Evolutionary conservation across 2,888 invertebrate genomes (phyloP).

Genomic region (Uloborus plumipes): DNA sequence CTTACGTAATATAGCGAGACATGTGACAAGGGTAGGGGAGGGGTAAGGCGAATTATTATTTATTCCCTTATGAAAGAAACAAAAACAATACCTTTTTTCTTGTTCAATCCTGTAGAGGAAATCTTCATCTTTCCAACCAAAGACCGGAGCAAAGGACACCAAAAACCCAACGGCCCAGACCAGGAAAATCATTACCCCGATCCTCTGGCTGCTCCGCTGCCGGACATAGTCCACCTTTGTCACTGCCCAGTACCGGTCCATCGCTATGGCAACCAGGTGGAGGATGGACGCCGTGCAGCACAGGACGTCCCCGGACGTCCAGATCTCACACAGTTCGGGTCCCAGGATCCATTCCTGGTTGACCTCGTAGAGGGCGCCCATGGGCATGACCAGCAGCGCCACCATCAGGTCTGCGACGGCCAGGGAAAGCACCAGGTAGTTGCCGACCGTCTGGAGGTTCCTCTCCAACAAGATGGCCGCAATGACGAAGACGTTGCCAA

Average conservation of each 20-base stretch:
- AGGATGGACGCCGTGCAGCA: slow-evolving; percentile 96
- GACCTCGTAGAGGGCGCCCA: slow-evolving; percentile 91
- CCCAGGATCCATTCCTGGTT: slow-evolving; percentile 91
- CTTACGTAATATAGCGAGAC: too few species aligned
- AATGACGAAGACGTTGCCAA: slow-evolving; percentile 97
- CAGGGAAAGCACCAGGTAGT: slow-evolving; percentile 95
- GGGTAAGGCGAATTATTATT: too few species aligned
- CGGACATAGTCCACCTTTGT: slow-evolving; percentile 93
- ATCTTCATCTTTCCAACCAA: slow-evolving; percentile 71
- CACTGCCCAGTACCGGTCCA: slow-evolving; percentile 98
- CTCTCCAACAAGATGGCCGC: slow-evolving; percentile 94
- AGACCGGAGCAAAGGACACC: slow-evolving; percentile 74
- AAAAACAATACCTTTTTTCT: slow-evolving; percentile 22
- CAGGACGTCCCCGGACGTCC: slow-evolving; percentile 89
- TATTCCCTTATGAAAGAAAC: too few species aligned
- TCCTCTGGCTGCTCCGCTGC: slow-evolving; percentile 85
- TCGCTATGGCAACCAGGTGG: slow-evolving; percentile 95
- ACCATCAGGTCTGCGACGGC: slow-evolving; percentile 98
- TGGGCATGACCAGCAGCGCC: slow-evolving; percentile 93
- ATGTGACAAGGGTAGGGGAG: too few species aligned
- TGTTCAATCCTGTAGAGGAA: slow-evolving; percentile 68
- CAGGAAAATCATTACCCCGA: slow-evolving; percentile 78
- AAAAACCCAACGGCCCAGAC: slow-evolving; percentile 73
- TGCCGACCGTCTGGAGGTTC: slow-evolving; percentile 93
- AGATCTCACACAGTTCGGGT: slow-evolving; percentile 93